These are phyloP conservation scores for Rhadina sibilatrix DNA, from an alignment of 2,113 vertebrate species.

Conservation along the genomic window DNA sequence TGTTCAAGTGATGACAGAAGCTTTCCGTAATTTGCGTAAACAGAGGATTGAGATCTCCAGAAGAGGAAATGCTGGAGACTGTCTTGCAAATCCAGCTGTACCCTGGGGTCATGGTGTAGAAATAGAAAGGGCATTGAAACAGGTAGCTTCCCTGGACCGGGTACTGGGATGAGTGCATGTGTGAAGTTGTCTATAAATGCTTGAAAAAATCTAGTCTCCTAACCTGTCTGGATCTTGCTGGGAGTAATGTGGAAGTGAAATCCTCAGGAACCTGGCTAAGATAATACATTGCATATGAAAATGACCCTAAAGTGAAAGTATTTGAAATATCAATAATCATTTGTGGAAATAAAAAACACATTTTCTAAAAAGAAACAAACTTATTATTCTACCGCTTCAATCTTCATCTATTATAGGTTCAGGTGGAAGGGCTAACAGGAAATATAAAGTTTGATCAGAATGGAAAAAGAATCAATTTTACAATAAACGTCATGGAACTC, in stretches of 20 bases:
- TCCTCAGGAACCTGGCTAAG: not conserved
- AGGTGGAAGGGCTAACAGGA: conserved; percentile 93
- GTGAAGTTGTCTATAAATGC: not conserved
- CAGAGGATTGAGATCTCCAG: conserved; percentile 95
- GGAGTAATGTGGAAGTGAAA: not conserved
- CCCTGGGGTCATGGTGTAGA: conserved; percentile 97
- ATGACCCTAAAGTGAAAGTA: not conserved
- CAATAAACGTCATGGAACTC: conserved; percentile 96
- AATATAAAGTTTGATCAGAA: conserved; percentile 99
- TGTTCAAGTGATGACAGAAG: conserved; percentile 98
- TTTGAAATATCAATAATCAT: not conserved
- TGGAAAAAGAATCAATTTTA: conserved; percentile 96
- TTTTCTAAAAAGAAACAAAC: not conserved
- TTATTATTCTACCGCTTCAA: not conserved
- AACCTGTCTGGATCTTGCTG: not conserved
- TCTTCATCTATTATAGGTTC: conserved; percentile 78
- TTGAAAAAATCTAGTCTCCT: not conserved
- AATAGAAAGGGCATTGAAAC: conserved; percentile 96
- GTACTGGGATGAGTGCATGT: not conserved
- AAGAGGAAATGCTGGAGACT: conserved; percentile 94
- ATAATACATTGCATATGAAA: not conserved
- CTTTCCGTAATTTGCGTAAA: conserved; percentile 93
- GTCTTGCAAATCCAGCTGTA: conserved; percentile 95
- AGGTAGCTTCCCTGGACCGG: conserved; percentile 75
- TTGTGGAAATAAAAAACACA: not conserved